Conservation (phyloP, 2,888 invertebrate genomes). For the Polylopha cassiicola region DNA sequence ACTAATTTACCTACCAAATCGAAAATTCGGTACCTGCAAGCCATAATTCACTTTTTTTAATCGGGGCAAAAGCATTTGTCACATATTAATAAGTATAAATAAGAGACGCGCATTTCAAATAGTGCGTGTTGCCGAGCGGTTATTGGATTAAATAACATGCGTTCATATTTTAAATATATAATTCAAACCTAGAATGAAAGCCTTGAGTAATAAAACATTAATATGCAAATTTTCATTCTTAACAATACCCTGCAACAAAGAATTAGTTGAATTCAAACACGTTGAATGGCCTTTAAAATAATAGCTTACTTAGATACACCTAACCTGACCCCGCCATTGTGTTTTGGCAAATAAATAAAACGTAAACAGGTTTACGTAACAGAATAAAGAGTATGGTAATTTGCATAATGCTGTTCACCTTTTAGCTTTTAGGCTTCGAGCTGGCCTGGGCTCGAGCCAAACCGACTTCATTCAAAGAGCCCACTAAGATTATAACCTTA, state of each 20-base stretch:
- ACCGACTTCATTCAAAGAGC: constrained; percentile 59
- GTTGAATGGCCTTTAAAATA: constrained; percentile 20
- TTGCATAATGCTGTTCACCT: constrained; percentile 74
- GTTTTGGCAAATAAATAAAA: constrained; percentile 67
- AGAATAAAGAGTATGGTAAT: constrained; percentile 70
- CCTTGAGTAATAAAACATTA: too few relatives aligned
- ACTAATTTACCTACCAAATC: background rate
- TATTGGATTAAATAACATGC: too few relatives aligned
- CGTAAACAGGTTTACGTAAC: constrained; percentile 61
- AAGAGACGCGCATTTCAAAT: too few relatives aligned
- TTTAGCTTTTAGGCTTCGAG: constrained; percentile 57
- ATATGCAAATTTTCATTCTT: constrained; percentile 14
- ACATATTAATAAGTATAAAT: too few relatives aligned
- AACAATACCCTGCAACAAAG: constrained; percentile 10
- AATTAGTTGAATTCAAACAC: constrained; percentile 13
- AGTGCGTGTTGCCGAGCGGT: too few relatives aligned
- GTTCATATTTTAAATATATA: constrained; percentile 12
- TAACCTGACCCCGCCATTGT: constrained; percentile 30
- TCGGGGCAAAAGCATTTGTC: too few relatives aligned
- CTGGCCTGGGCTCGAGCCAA: constrained; percentile 65
- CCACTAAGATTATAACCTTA: constrained; percentile 65
- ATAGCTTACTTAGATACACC: constrained; percentile 22
- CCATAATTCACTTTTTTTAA: too few relatives aligned
- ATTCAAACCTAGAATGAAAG: too few relatives aligned
- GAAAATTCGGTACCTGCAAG: constrained; percentile 3